Base-by-base conservation (phyloP, 2,113 vertebrate species). In the Micronycteris hirsuta region DNA sequence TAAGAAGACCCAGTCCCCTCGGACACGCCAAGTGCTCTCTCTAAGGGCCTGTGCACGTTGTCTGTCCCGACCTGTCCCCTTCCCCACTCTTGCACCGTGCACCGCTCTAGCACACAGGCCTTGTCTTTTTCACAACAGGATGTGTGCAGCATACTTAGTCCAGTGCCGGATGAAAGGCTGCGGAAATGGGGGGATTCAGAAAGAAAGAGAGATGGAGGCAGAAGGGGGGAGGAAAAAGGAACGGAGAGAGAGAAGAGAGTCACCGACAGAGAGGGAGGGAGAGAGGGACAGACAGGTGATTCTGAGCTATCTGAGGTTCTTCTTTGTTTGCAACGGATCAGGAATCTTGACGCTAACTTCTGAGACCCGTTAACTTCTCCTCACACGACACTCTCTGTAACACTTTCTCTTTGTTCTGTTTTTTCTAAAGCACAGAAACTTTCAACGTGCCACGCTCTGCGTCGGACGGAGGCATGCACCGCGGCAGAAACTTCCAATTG, bases 401-500 rank as follows among this genome's bases (percentile, higher is more conserved):
- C 11, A 9, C 70, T 10, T 61, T 16, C 70, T 31, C 86, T 96
- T 94, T 91, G 91, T 82, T 86, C 92, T 52, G 28, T 49, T 47
- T 31, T 45, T 28, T 14, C 28, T 78, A 19, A 47, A 28, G 12
- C 67, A 43, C 73, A 45, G 86, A 6, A 93, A 97, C 90, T 97
- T 83, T 20, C 28, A 2, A 26, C 4, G 15, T 26, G 85, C 92
- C 73, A 7, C 71, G 41, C 74, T 77, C 43, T 1, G 28, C 91
- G 78, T 71, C 5, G 24, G 86, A 52, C 5, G 1, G 33, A 81
- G 93, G 84, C 89, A 24, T 54, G 4, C 54, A 41, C 63, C 49
- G 0, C 43, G 5, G 63, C 71, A 38, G 47, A 98, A 98, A 92
- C 90, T 95, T 96, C 90, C 89, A 63, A 97, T 97, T 28, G 61